phyloP scores from a whole-genome alignment of 2,888 invertebrate species.

The Drosophila kanekoi region DNA sequence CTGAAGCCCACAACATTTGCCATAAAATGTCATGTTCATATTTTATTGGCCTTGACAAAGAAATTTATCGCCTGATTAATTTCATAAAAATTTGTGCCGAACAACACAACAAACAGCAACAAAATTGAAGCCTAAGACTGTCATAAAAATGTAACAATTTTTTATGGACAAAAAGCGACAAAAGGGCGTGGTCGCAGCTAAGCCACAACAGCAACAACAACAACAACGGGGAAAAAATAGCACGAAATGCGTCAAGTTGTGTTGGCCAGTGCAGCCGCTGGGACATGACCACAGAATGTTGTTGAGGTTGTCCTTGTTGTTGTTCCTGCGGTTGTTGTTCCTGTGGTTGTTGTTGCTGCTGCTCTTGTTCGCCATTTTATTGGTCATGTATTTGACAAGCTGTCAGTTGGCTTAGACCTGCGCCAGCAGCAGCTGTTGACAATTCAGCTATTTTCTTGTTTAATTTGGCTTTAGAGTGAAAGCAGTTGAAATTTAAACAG shows the following conservation, averaged over 20 bases:
- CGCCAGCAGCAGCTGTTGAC: slow-evolving; percentile 22
- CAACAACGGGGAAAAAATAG: slow-evolving; percentile 21
- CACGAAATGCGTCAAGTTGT: slow-evolving; percentile 57
- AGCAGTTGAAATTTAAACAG: no score
- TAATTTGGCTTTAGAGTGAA: no score
- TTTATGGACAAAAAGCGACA: slow-evolving; percentile 10
- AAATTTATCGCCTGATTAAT: slow-evolving; percentile 56
- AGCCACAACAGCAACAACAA: slow-evolving; percentile 19
- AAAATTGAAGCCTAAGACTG: slow-evolving; percentile 8
- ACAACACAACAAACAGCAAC: slow-evolving; percentile 5
- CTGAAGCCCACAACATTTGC: slow-evolving; percentile 14
- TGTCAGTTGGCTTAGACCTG: slow-evolving; percentile 48
- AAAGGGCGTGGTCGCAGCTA: slow-evolving; percentile 11
- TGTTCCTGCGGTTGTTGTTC: slow-evolving; percentile 16
- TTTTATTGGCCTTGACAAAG: slow-evolving; percentile 46
- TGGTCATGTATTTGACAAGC: slow-evolving; percentile 71
- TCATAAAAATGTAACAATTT: slow-evolving; percentile 25
- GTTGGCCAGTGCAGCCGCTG: slow-evolving; percentile 59
- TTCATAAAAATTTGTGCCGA: slow-evolving; percentile 47
- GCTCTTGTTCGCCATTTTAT: slow-evolving; percentile 47
- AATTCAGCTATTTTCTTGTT: no score
- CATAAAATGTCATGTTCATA: slow-evolving; percentile 43
- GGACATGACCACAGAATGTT: slow-evolving; percentile 17
- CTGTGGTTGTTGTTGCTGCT: slow-evolving; percentile 19
- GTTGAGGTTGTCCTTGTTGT: slow-evolving; percentile 14